A percentile compares a stretch with the other conserved stretches of the same genome.
phyloP scores from a whole-genome alignment of 1,140 invertebrate genomes.

The Babylonia areolata region DNA sequence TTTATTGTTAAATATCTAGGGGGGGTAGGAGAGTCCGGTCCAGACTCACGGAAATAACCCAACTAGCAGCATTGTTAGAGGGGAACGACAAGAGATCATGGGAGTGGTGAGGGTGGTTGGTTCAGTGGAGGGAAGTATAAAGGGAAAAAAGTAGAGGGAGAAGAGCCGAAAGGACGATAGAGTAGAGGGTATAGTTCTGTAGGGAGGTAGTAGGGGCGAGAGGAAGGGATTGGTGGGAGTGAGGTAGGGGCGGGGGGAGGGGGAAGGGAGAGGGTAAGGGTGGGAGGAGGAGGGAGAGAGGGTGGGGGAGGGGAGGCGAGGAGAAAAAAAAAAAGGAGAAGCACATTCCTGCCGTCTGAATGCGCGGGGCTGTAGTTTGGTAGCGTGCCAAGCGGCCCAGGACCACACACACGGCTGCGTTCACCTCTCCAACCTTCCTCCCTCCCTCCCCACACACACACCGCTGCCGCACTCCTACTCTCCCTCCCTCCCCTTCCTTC shows the following conservation, averaged over 20 bases:
- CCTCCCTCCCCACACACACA: constrained; percentile 36
- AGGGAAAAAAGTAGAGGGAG: not conserved
- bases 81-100: not conserved
- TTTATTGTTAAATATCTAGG: too few species aligned
- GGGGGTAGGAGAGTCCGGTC: too few species aligned
- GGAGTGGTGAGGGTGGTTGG: too few species aligned
- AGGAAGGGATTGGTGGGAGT: not conserved
- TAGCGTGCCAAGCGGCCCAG: constrained; percentile 50
- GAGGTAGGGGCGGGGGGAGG: not conserved
- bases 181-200: too few species aligned
- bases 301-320: not conserved
- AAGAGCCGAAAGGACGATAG: too few species aligned
- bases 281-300: not conserved
- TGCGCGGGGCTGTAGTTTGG: constrained; percentile 33
- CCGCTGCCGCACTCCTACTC: not conserved
- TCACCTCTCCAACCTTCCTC: too few species aligned
- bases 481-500: not conserved
- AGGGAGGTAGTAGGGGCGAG: too few species aligned
- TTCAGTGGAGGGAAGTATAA: not conserved
- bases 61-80: too few species aligned
- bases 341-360: constrained; percentile 37
- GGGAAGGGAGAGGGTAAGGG: not conserved
- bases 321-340: not conserved
- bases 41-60: too few species aligned
- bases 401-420: constrained; percentile 62